Conservation (phyloP, 2,888 invertebrate genomes). For the Dryococelus australis region DNA sequence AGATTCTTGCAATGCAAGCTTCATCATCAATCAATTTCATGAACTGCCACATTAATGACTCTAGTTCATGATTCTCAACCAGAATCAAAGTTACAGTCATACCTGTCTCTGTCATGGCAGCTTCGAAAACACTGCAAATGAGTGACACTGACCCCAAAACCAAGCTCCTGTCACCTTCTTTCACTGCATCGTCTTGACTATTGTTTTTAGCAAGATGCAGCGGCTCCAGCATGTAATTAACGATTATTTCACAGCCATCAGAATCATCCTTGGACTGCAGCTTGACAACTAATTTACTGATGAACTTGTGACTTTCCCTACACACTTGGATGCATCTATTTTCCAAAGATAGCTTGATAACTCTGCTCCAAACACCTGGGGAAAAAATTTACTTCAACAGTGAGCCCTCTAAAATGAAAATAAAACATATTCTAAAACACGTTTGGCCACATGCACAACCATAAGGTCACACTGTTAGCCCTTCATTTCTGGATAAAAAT, state of each 20-base stretch:
- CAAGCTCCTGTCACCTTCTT: not conserved
- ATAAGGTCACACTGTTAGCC: too few species aligned
- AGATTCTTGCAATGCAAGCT: not conserved
- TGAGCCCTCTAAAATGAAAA: too few species aligned
- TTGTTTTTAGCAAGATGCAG: not conserved
- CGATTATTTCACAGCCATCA: not conserved
- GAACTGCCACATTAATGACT: constrained; percentile 20
- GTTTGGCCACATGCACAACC: too few species aligned
- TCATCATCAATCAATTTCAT: not conserved
- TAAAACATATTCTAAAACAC: too few species aligned
- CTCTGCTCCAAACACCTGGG: not conserved
- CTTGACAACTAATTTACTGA: not conserved
- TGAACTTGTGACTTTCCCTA: not conserved
- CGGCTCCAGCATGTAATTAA: not conserved
- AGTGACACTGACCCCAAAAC: not conserved
- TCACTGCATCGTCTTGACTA: not conserved
- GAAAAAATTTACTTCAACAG: too few species aligned
- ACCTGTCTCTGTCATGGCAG: not conserved
- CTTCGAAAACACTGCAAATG: not conserved
- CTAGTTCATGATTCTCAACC: not conserved
- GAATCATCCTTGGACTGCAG: not conserved
- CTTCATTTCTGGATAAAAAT: too few species aligned
- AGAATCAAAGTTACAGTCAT: not conserved
- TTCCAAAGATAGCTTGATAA: not conserved
- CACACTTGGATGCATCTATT: not conserved